Evolutionary conservation across 2,113 vertebrate genomes (phyloP).

Genomic region (Balaenoptera acutorostrata): DNA sequence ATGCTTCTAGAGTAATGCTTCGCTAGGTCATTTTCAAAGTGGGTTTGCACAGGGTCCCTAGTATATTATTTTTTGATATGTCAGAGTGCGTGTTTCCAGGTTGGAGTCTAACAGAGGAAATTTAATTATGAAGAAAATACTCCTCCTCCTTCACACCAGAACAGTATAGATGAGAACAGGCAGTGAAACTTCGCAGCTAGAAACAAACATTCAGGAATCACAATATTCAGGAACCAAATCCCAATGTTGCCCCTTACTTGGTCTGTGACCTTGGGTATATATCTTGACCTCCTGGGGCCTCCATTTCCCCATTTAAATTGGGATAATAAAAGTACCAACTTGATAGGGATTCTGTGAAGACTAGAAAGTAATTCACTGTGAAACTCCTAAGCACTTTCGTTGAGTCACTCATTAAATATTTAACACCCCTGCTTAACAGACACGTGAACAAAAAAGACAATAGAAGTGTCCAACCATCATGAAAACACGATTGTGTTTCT

Average conservation of each 20-base stretch:
- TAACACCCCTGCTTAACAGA: neutral
- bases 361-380: neutral
- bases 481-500: neutral
- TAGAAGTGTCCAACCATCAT: neutral
- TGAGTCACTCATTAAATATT: neutral
- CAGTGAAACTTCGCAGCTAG: neutral
- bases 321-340: neutral
- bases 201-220: neutral
- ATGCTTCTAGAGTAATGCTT: neutral
- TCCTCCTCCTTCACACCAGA: neutral
- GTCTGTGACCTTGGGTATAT: neutral
- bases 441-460: neutral
- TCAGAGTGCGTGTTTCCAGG: neutral
- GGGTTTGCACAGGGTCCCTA: neutral
- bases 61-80: slow-evolving; percentile 17
- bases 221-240: neutral
- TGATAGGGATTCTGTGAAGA: neutral
- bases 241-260: neutral
- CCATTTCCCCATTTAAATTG: neutral
- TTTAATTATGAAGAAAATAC: slow-evolving; percentile 45
- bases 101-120: slow-evolving; percentile 16
- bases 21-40: neutral
- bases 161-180: neutral
- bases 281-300: neutral
- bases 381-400: neutral